These are phyloP conservation scores for Falcaria lacertinaria DNA, from an alignment of 2,888 invertebrate species.

Conservation along the genomic window DNA sequence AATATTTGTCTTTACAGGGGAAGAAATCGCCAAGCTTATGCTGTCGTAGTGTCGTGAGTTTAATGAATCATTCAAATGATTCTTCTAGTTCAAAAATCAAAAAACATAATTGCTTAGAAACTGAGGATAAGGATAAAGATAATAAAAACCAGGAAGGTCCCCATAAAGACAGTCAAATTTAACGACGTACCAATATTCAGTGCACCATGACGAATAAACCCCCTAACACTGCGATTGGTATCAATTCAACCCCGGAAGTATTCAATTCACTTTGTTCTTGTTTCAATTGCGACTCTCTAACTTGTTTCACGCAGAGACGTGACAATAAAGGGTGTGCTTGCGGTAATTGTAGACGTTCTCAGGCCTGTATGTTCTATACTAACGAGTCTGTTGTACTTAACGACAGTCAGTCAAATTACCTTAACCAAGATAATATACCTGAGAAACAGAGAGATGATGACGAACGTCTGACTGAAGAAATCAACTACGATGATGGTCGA, in stretches of 20 bases:
- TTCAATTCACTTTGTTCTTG: conserved; percentile 41
- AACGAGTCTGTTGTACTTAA: conserved; percentile 3
- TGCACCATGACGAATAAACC: neutral
- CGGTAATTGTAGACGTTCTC: conserved; percentile 14
- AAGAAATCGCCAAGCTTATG: conserved; percentile 8
- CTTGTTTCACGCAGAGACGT: conserved; percentile 31
- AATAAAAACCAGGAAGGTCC: neutral
- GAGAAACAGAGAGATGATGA: neutral
- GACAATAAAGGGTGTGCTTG: conserved; percentile 17
- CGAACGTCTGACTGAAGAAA: neutral
- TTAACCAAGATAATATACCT: conserved; percentile 5
- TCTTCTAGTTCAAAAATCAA: conserved; percentile 12
- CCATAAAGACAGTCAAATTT: neutral
- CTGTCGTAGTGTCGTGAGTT: conserved; percentile 15
- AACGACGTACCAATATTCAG: neutral
- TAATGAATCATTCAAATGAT: conserved; percentile 6
- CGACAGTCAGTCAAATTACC: conserved; percentile 2
- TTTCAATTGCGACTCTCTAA: conserved; percentile 32
- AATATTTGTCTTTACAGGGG: conserved; percentile 31
- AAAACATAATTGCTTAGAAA: conserved; percentile 20
- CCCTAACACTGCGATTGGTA: neutral
- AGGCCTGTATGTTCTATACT: conserved; percentile 19
- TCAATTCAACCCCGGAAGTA: conserved; percentile 1
- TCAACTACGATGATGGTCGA: neutral
- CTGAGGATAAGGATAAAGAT: conserved; percentile 4